Evolutionary conservation across 2,113 vertebrate species (phyloP), one percentile per base, ranked within the genome.

Genomic region (Coturnix japonica): DNA sequence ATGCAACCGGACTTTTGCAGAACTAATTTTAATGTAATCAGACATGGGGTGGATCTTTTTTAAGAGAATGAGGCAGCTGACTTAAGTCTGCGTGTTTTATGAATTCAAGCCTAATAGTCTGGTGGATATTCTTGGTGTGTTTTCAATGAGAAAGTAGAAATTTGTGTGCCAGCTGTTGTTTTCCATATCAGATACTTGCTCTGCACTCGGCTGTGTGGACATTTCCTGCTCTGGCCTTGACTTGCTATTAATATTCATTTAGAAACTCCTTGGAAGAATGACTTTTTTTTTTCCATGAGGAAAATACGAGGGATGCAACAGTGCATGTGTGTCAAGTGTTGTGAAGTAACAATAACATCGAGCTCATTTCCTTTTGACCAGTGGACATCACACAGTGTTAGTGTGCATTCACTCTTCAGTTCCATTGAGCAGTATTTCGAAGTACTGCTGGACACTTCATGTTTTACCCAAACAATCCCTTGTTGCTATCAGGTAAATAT

Each of bases 401-500:
- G 12, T 51, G 23, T 31, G 75, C n/a, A 16, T 79, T 74, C 66
- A 31, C 57, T 73, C 26, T 74, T 47, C 14, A 77, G 31, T 81
- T 84, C 49, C 2, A 13, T 33, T 17, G 54, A 66, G 30, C 11
- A 21, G 2, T 65, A 22, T 85, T 76, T 76, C n/a, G 76, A 54
- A 73, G 25, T 31, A 33, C 7, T 41, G 30, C 57, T 70, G 59
- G 41, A 30, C 7, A 2, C 70, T 82, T 76, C 11, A 23, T 74
- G 8, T 59, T 91, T 63, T 89, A 41, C 39, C 31, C 11, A 53
- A 61, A 44, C 72, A 75, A 35, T 41, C 37, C 15, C 71, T 90
- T 51, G 39, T 67, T 91, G 47, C 13, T 81, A 60, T 49, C 67
- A 54, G 72, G 95, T 83, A 91, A 93, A 94, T 64, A 82, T 8